Evolutionary conservation across 2,113 vertebrate genomes (phyloP).

Genomic region (Chunga burmeisteri): DNA sequence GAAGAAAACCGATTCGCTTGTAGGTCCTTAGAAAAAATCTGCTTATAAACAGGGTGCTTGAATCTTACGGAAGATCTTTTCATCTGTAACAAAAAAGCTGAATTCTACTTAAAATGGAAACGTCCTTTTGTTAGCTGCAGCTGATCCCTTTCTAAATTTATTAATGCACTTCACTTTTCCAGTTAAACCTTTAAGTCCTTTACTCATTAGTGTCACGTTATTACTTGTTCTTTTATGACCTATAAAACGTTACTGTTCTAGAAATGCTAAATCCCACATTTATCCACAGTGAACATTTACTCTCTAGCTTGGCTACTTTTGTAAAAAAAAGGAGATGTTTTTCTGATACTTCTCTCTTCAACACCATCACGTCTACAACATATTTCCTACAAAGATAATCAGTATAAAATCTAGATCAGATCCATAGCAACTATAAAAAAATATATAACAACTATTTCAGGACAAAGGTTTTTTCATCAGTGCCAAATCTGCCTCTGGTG

Average conservation of each 20-base stretch:
- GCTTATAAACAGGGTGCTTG: neutral
- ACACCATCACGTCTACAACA: neutral
- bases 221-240: neutral
- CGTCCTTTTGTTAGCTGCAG: neutral
- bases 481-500: neutral
- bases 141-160: neutral
- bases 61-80: neutral
- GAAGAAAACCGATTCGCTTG: neutral
- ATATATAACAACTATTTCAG: conserved; percentile 35
- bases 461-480: conserved; percentile 15
- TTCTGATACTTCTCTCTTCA: neutral
- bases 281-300: conserved; percentile 16
- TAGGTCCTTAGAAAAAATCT: neutral
- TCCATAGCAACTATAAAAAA: conserved; percentile 54
- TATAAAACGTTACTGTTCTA: conserved; percentile 2
- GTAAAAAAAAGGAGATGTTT: neutral
- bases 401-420: conserved; percentile 50
- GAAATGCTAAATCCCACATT: neutral
- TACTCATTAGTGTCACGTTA: neutral
- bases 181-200: conserved; percentile 45
- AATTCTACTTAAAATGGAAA: neutral
- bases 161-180: conserved; percentile 28
- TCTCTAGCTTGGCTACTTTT: neutral
- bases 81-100: neutral
- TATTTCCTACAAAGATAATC: conserved; percentile 34